Evolutionary conservation across 2,888 invertebrate species (phyloP).

Genomic region (Drosophila algonquin): DNA sequence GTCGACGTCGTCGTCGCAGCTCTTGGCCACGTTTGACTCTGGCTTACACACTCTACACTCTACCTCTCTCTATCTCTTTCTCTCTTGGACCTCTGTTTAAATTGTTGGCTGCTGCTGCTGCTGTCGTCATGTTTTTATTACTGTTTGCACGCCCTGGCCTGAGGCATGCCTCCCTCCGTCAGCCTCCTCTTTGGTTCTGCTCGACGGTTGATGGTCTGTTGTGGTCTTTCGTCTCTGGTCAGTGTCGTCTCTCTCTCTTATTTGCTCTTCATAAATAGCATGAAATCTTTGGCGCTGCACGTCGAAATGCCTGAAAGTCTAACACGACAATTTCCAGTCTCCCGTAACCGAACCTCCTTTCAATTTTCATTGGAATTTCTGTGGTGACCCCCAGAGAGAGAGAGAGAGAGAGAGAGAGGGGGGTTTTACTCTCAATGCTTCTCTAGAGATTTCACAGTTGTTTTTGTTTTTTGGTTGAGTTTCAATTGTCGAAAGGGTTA

Average conservation of each 20-base stretch:
- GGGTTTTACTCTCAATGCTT: not conserved
- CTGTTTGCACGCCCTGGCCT: slow-evolving; percentile 73
- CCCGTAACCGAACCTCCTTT: slow-evolving; percentile 58
- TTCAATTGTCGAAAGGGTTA: slow-evolving; percentile 53
- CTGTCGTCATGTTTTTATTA: slow-evolving; percentile 74
- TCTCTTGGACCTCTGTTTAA: slow-evolving; percentile 49
- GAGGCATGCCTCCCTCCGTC: slow-evolving; percentile 40
- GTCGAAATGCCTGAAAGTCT: slow-evolving; percentile 77
- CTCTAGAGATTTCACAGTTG: slow-evolving; percentile 47
- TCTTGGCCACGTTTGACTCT: slow-evolving; percentile 61
- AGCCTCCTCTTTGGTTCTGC: slow-evolving; percentile 2
- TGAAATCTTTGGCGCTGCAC: slow-evolving; percentile 74
- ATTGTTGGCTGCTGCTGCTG: slow-evolving; percentile 47
- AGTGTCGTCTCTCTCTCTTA: slow-evolving; percentile 38
- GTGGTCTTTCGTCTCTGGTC: slow-evolving; percentile 17
- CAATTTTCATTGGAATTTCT: slow-evolving; percentile 75
- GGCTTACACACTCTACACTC: slow-evolving; percentile 27
- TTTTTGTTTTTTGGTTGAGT: slow-evolving; percentile 25
- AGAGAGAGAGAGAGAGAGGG: not conserved
- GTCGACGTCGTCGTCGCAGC: slow-evolving; percentile 61
- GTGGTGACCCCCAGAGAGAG: slow-evolving; percentile 17
- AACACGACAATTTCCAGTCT: slow-evolving; percentile 71
- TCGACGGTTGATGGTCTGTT: slow-evolving; percentile 1
- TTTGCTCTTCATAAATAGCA: slow-evolving; percentile 78
- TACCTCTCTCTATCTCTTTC: slow-evolving; percentile 18